A percentile compares a stretch with the other conserved stretches of the same genome.
phyloP scores from a whole-genome alignment of 2,113 vertebrate species.

The Hystrix cristata region DNA sequence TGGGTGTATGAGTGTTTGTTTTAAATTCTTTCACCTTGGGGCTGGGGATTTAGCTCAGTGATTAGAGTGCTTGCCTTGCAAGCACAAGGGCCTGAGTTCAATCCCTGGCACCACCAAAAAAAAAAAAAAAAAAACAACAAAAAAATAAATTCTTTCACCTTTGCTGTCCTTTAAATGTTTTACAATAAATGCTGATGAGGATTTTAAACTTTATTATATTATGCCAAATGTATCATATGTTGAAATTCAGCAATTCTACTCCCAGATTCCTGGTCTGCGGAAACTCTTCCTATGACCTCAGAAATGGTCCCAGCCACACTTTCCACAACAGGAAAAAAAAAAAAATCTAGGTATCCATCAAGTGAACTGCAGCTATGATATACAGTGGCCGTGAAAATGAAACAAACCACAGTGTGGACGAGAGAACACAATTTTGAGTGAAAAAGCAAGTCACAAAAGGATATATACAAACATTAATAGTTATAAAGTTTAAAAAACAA shows the following conservation, averaged over 20 bases:
- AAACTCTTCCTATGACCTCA: slow-evolving; percentile 3
- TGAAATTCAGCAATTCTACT: slow-evolving; percentile 43
- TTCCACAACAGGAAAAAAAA: background rate
- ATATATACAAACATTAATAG: background rate
- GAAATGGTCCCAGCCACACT: background rate
- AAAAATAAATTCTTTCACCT: slow-evolving; percentile 19
- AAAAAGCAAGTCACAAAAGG: slow-evolving; percentile 47
- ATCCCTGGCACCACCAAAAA: no score
- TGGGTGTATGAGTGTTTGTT: background rate
- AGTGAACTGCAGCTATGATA: background rate
- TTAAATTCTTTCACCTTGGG: slow-evolving; percentile 6
- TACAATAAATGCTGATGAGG: background rate
- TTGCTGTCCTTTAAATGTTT: background rate
- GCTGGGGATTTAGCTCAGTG: no score
- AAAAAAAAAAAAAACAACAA: no score
- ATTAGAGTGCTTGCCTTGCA: no score
- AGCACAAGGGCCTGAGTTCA: no score
- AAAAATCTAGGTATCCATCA: background rate
- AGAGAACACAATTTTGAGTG: background rate
- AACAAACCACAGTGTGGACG: background rate
- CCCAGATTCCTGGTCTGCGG: background rate
- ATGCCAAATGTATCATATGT: background rate
- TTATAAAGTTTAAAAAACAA: background rate
- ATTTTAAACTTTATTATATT: background rate
- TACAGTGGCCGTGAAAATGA: background rate